Conservation (phyloP, 1,140 invertebrate species). For the Hylaeus volcanicus region DNA sequence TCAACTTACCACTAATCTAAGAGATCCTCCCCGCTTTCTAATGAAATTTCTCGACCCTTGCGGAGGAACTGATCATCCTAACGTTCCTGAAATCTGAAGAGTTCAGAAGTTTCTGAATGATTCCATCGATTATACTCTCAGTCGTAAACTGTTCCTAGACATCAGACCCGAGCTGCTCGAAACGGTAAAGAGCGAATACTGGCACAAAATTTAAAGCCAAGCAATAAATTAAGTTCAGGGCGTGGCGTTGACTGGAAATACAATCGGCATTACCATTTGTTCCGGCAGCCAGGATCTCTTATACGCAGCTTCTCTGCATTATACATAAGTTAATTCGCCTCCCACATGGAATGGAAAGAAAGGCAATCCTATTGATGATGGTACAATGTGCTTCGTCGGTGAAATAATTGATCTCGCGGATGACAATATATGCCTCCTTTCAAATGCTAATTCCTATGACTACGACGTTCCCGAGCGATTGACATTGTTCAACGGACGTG, state of each 20-base stretch:
- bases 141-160: too few species aligned
- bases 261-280: conserved; percentile 30
- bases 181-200: neutral
- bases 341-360: neutral
- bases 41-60: too few species aligned
- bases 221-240: conserved; percentile 9
- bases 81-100: too few species aligned
- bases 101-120: too few species aligned
- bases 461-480: neutral
- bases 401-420: neutral
- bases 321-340: conserved; percentile 31
- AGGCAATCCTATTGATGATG: too few species aligned
- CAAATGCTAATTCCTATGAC: conserved; percentile 4
- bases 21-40: too few species aligned
- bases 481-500: neutral
- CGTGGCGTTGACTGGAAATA: conserved; percentile 18
- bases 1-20: too few species aligned
- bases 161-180: neutral
- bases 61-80: too few species aligned
- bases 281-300: conserved; percentile 20
- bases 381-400: neutral
- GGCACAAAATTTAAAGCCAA: neutral
- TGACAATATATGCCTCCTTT: neutral
- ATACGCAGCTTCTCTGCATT: conserved; percentile 29
- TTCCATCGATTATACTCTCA: too few species aligned